phyloP scores from a whole-genome alignment of 2,113 vertebrate species.

The Mesembrinibis cayennensis region DNA sequence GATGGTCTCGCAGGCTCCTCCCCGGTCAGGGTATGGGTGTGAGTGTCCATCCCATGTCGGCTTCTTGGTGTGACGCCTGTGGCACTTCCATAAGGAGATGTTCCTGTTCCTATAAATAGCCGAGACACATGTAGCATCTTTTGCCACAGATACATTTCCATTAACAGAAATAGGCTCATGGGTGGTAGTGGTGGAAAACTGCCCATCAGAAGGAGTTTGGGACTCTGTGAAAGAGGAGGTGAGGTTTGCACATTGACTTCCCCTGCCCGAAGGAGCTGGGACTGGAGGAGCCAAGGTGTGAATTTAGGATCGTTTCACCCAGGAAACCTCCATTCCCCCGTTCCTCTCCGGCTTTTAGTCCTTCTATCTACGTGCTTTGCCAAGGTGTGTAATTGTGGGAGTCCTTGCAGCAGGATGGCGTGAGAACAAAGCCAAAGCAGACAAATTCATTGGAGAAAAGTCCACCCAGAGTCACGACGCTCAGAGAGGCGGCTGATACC shows the following conservation, averaged over 20 bases:
- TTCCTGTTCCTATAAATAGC: conserved; percentile 18
- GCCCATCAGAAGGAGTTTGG: background rate
- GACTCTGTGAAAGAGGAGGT: background rate
- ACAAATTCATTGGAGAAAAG: background rate
- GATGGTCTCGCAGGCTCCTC: background rate
- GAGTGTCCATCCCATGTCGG: accelerated
- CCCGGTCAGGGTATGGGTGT: accelerated
- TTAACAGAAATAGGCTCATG: background rate
- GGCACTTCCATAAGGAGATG: background rate
- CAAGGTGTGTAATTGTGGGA: background rate
- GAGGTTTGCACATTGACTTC: background rate
- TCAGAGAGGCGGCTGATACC: accelerated
- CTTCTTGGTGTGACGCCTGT: background rate
- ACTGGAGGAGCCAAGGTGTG: background rate
- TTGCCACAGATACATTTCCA: background rate
- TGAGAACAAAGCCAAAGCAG: background rate
- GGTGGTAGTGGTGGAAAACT: background rate
- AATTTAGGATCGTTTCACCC: background rate
- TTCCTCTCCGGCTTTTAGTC: background rate
- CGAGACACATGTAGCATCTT: background rate
- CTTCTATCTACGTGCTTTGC: background rate
- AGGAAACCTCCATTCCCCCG: accelerated
- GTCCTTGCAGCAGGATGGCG: background rate
- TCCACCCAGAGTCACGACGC: accelerated
- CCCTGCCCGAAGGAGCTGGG: background rate